A percentile compares a stretch with the other conserved stretches of the same genome.
Evolutionary conservation across 1,140 invertebrate genomes (phyloP).

Genomic region (Pectinophora gossypiella): DNA sequence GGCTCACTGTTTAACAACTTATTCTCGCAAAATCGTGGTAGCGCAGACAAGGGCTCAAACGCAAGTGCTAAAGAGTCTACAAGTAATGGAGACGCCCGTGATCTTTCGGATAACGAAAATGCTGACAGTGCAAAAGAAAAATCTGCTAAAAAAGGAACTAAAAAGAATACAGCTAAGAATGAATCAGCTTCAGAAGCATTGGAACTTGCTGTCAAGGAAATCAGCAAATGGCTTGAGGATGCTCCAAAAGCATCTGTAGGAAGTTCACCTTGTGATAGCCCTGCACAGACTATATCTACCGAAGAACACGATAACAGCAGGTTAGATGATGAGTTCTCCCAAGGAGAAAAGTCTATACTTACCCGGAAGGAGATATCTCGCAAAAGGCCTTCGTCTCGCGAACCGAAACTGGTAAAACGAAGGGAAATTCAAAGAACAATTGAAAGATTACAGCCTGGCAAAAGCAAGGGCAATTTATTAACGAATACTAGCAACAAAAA

Average conservation of each 20-base stretch:
- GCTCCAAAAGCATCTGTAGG: constrained; percentile 84
- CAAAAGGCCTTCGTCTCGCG: constrained; percentile 63
- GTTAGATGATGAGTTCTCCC: constrained; percentile 54
- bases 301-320: constrained; percentile 64
- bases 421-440: constrained; percentile 88
- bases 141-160: constrained; percentile 37
- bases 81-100: constrained; percentile 30
- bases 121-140: constrained; percentile 48
- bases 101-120: constrained; percentile 43
- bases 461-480: constrained; percentile 89
- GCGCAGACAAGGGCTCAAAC: constrained; percentile 31
- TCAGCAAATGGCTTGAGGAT: constrained; percentile 91
- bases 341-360: constrained; percentile 42
- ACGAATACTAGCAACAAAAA: constrained; percentile 73
- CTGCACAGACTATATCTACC: constrained; percentile 51
- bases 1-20: constrained; percentile 48
- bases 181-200: constrained; percentile 84
- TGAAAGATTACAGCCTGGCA: constrained; percentile 87
- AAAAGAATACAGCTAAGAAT: constrained; percentile 69
- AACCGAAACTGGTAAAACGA: constrained; percentile 74
- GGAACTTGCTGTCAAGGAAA: constrained; percentile 91
- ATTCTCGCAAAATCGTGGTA: constrained; percentile 36
- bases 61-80: constrained; percentile 32
- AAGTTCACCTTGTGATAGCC: constrained; percentile 79
- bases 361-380: constrained; percentile 53